Base-by-base conservation (phyloP, 2,113 vertebrate species). In the Plecotus auritus region DNA sequence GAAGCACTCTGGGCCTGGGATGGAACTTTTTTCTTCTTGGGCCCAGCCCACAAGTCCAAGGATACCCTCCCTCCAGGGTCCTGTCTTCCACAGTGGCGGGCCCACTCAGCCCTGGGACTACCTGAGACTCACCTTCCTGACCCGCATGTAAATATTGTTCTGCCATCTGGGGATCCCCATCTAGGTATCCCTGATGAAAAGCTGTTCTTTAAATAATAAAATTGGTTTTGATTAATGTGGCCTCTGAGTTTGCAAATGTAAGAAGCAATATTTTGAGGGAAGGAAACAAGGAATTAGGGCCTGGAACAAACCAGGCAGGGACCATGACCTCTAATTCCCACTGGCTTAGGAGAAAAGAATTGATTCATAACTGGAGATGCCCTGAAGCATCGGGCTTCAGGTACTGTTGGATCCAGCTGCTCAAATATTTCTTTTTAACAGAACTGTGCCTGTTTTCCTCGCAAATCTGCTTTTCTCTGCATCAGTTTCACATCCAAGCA, bases 151-250 rank as follows among this genome's bases (percentile, higher is more conserved):
- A 95, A 97, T 97, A 97, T 97, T 95, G 26, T 85, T 85, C 92
- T 91, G 78, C 47, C 49, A 37, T 88, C 82, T 67, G 81, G 87
- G 96, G 86, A 23, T 49, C 35, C 82, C 64, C 11, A 22, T 73
- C 28, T 23, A 18, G 73, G 76, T n/a, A 22, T 69, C 69, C 77
- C 56, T 35, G 88, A 35, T 51, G 74, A 42, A 69, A 74, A 84
- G 67, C 94, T 93, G 78, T 88, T 95, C 96, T 96, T 97, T 96
- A 97, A 97, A 95, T 97, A 97, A 97, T 97, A 97, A 97, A 97
- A 67, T 66, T 78, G 86, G 96, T 97, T 97, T 97, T 97, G 96
- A 97, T 96, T 97, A 97, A 96, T 7, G 66, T 5, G 85, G 90
- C 51, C 86, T 96, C 73, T 51, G 51, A 67, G 49, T 86, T 85